Evolutionary conservation across 37 sponge, comb jelly and placozoan genomes (phyloP), one percentile per base, ranked within the genome.

Genomic region (Geodia barretti): DNA sequence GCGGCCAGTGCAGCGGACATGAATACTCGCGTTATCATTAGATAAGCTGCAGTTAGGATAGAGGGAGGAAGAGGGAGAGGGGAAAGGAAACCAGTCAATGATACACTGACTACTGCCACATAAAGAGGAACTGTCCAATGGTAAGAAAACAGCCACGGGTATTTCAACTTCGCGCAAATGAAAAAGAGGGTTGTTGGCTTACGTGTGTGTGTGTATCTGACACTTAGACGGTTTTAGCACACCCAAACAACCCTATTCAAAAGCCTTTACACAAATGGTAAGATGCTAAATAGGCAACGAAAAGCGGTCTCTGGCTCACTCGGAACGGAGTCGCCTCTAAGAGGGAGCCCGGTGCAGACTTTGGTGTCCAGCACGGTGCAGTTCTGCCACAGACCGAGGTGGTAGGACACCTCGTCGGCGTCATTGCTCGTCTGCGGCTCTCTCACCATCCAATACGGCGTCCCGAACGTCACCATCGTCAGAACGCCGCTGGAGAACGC

Each of bases 301-400:
- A 19, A 58, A 58, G 19, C 60, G 19, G 17, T 58, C 42, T 73
- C 4, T 36, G 4, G 43, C 66, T 8, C 70, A 83, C 75, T 32
- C 37, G 83, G 75, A 21, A 31, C 54, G 14, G 7, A 14, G 14
- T 7, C 54, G 7, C 11, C 75, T 11, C 3, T 66, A 3, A 74
- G 54, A 11, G 75, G 54, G 0, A 83, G 0, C 19, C 43, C 4
- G 17, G 3, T 8, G 42, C 83, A 83, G n/a, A n/a, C n/a, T n/a
- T n/a, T n/a, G 0, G 26, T 67, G 24, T 25, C 25, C 43, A 41
- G 5, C 26, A 29, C 21, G 36, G 75, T 63, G 75, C 88, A 87
- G 64, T 81, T 81, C 42, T 81, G 74, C 88, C 88, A 87, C 65
- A 87, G 72, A 0, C 88, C 88, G 0, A 31, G 35, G 77, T 76